phyloP scores from a whole-genome alignment of 2,888 invertebrate genomes.

The Idaea dimidiata region DNA sequence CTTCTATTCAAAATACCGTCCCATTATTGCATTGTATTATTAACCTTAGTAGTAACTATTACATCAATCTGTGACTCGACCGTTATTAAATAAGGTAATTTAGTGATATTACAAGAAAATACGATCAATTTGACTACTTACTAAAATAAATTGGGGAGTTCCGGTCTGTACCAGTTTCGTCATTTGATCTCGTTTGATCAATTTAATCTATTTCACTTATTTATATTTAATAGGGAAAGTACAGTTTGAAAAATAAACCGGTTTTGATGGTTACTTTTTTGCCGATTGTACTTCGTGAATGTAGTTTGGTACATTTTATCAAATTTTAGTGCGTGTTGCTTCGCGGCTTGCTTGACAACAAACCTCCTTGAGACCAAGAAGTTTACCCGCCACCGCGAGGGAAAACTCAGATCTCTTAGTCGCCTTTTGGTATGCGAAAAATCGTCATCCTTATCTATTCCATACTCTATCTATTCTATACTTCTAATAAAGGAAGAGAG shows the following conservation, averaged over 20 bases:
- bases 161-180: slow-evolving; percentile 16
- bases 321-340: too few relatives aligned
- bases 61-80: slow-evolving; percentile 13
- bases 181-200: background rate
- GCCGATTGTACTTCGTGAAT: too few relatives aligned
- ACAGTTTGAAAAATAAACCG: background rate
- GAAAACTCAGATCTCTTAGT: too few relatives aligned
- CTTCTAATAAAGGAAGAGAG: too few relatives aligned
- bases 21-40: background rate
- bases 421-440: too few relatives aligned
- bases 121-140: slow-evolving; percentile 34
- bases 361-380: too few relatives aligned
- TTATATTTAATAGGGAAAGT: background rate
- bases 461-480: too few relatives aligned
- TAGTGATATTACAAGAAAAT: slow-evolving; percentile 36
- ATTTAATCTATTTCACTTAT: background rate
- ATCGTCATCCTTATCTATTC: too few relatives aligned
- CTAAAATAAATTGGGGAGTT: slow-evolving; percentile 35
- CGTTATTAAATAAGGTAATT: slow-evolving; percentile 36
- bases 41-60: background rate
- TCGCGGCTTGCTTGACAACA: too few relatives aligned
- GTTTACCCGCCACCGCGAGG: too few relatives aligned
- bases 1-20: background rate
- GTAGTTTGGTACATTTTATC: too few relatives aligned
- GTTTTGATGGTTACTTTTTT: slow-evolving; percentile 4